Base-by-base conservation (phyloP, 2,888 invertebrate species). In the Cosmia pyralina region DNA sequence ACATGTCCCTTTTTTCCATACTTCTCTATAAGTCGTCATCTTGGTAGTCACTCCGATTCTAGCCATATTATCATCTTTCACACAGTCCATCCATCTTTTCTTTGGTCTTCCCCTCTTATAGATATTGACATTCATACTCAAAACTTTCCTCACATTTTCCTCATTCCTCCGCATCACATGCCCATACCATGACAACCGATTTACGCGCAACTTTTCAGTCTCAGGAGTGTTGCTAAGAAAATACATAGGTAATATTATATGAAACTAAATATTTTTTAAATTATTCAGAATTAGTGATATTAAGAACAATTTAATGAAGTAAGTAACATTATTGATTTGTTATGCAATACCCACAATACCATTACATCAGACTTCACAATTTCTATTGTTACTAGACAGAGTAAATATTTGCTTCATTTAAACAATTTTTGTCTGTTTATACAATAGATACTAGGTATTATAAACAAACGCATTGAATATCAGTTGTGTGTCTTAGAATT, bases 321-420 rank as follows among this genome's bases (percentile, higher is more conserved):
- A 55, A 38, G 17, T 41, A 28, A 17, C 19, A 15, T 34, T 22
- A 53, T 44, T 34, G 67, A 55, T 55, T 75, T 69, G 60, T 38
- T 46, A 57, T 53, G 64, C 41, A 64, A 77, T 76, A 48, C 19
- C 28, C 8, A 60, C 28, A 59, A 38, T 52, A 53, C 11, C 41
- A 74, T 79, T 70, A 67, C 64, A 68, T 80, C 67, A 76, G 55
- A 44, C 17, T 68, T 17, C 10, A 44, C 28, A 53, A 58, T 75
- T 65, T 41, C 67, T 68, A 76, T 71, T 71, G 59, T 28, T 70
- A 60, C 38, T 53, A 28, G 8, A 57, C 19, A 48, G 11, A 59
- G 44, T 58, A 75, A 70, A 64, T 67, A 76, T 68, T 65, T 57
- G n/a, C 6, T 48, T 59, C 28, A 53, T 65, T 58, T 48, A 53